Percentiles rank a stretch among this genome's conserved stretches.
phyloP scores from a whole-genome alignment of 2,113 vertebrate species.

The Eidolon helvum region DNA sequence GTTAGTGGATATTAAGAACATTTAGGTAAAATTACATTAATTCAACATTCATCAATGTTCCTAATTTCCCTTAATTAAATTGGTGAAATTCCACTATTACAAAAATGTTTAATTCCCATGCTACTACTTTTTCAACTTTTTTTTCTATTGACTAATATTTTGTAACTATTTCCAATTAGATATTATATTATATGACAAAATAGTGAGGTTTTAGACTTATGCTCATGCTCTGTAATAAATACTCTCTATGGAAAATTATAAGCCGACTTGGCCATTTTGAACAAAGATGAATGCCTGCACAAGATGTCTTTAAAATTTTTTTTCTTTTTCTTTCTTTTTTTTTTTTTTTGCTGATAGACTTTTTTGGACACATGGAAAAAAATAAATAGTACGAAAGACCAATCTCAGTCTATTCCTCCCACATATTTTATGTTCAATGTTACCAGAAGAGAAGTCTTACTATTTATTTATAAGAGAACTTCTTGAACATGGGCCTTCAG shows the following conservation, averaged over 20 bases:
- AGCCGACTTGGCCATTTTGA: not conserved
- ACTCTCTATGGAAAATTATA: not conserved
- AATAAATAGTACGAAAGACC: not conserved
- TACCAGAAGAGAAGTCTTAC: not conserved
- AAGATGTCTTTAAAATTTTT: not conserved
- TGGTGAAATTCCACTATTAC: not conserved
- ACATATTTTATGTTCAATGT: not conserved
- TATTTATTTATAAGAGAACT: not conserved
- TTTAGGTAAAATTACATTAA: not conserved
- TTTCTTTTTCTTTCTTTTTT: not conserved
- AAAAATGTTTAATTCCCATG: not conserved
- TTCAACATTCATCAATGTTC: not conserved
- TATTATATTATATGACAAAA: not conserved
- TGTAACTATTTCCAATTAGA: not conserved
- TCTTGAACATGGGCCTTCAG: not conserved
- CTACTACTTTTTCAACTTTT: not conserved
- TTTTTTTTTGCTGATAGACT: not conserved
- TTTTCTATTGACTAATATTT: not conserved
- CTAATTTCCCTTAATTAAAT: not conserved
- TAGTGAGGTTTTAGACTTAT: not conserved
- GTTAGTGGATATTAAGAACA: not conserved
- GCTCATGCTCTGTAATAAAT: slow-evolving; percentile 4
- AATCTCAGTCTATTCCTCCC: not conserved
- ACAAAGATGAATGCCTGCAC: not conserved
- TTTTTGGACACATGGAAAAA: not conserved